Evolutionary conservation across 2,888 invertebrate genomes (phyloP).

Genomic region (Amphipoea lucens): DNA sequence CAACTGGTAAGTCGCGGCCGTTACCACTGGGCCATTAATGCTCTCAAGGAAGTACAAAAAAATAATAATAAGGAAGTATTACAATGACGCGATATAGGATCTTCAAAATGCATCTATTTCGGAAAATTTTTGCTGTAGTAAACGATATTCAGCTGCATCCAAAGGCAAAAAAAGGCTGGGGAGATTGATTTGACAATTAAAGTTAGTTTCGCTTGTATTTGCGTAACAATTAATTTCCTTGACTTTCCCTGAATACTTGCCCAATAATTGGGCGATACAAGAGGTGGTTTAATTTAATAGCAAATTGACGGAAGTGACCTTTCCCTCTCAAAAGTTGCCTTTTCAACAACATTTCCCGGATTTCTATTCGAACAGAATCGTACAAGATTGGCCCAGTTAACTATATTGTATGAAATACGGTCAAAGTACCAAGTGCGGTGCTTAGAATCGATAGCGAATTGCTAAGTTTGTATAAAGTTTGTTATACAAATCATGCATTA

Average conservation of each 20-base stretch:
- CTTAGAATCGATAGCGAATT: conserved; percentile 56
- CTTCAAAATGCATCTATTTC: too few species aligned
- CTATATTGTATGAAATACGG: conserved; percentile 31
- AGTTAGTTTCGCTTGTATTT: too few species aligned
- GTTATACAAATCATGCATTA: conserved; percentile 75
- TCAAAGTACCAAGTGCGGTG: conserved; percentile 27
- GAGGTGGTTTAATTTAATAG: background rate
- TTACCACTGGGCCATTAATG: too few species aligned
- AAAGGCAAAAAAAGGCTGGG: too few species aligned
- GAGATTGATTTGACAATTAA: too few species aligned
- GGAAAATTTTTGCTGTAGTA: too few species aligned
- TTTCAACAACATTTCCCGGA: background rate
- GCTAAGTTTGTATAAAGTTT: conserved; percentile 67
- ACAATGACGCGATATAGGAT: too few species aligned
- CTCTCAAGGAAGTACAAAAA: too few species aligned
- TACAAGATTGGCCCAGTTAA: conserved; percentile 31
- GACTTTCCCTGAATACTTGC: background rate
- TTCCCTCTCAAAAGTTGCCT: background rate
- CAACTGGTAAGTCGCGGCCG: too few species aligned
- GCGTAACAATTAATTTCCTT: too few species aligned
- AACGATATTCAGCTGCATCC: too few species aligned
- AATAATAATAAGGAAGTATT: too few species aligned
- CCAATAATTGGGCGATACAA: background rate
- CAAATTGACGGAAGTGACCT: background rate
- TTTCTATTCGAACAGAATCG: background rate